Conservation (phyloP, 2,113 vertebrate genomes). For the Anoplopoma fimbria region DNA sequence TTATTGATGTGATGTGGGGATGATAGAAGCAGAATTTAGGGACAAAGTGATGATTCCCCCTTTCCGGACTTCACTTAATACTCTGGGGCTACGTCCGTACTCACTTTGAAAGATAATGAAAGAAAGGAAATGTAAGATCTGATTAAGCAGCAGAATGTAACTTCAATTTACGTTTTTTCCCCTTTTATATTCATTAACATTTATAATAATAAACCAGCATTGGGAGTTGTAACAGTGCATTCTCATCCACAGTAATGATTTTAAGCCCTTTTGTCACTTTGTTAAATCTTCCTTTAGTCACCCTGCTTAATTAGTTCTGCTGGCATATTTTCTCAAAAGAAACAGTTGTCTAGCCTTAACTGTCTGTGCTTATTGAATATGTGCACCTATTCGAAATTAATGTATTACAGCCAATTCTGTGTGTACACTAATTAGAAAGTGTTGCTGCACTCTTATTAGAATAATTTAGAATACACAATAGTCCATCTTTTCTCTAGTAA, state of each 20-base stretch:
- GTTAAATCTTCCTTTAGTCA: slow-evolving; percentile 24
- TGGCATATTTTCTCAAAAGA: slow-evolving; percentile 41
- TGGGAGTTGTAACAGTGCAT: neutral
- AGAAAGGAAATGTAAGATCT: neutral
- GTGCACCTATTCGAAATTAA: slow-evolving; percentile 34
- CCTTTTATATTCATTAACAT: neutral
- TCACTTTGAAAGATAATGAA: neutral
- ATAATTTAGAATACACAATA: slow-evolving; percentile 28
- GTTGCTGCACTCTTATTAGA: slow-evolving; percentile 10
- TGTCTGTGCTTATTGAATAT: slow-evolving; percentile 20
- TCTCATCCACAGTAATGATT: slow-evolving; percentile 31
- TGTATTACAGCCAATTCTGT: slow-evolving; percentile 7
- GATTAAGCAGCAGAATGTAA: slow-evolving; percentile 2
- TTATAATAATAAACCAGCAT: neutral
- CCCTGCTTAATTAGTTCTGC: slow-evolving; percentile 32
- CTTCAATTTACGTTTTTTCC: neutral
- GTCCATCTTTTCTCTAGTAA: slow-evolving; percentile 26
- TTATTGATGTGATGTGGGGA: neutral
- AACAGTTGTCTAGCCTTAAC: slow-evolving; percentile 1
- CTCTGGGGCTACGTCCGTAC: neutral
- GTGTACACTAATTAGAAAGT: slow-evolving; percentile 31
- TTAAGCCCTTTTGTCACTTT: slow-evolving; percentile 12
- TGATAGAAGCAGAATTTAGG: neutral
- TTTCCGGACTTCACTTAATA: slow-evolving; percentile 8
- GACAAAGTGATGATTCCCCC: neutral